phyloP scores from a whole-genome alignment of 2,113 vertebrate genomes.

The Lethenteron reissneri region DNA sequence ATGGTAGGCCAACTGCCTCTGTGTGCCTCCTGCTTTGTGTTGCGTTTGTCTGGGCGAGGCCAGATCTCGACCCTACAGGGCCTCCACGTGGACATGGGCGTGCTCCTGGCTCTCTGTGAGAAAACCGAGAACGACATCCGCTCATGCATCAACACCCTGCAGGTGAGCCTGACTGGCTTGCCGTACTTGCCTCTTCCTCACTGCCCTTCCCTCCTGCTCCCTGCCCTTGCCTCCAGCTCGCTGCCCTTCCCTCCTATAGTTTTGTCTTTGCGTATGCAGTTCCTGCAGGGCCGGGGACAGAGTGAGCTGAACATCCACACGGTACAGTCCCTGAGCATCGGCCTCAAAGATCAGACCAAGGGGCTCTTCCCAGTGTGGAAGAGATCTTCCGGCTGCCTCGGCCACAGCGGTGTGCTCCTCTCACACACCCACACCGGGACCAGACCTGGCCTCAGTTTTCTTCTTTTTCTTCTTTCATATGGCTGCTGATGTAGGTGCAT shows the following conservation, averaged over 20 bases:
- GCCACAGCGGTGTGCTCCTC: constrained; percentile 31
- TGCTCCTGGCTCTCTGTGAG: constrained; percentile 50
- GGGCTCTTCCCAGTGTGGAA: constrained; percentile 75
- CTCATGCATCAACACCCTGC: constrained; percentile 71
- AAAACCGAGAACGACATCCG: constrained; percentile 78
- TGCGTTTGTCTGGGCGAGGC: background rate
- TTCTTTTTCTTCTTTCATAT: background rate
- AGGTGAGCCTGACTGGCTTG: constrained; percentile 29
- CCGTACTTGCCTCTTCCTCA: background rate
- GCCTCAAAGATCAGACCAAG: constrained; percentile 82
- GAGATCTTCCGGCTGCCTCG: constrained; percentile 78
- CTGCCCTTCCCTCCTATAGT: background rate
- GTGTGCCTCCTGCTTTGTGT: fast-evolving
- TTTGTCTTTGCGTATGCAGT: constrained; percentile 23
- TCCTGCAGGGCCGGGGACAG: constrained; percentile 49
- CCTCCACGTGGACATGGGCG: constrained; percentile 37
- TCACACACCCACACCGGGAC: no score
- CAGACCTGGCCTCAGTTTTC: no score
- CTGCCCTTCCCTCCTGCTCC: background rate
- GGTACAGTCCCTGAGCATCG: constrained; percentile 39
- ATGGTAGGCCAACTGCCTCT: fast-evolving
- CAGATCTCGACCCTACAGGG: constrained; percentile 41
- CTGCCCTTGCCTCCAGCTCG: background rate
- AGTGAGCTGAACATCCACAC: constrained; percentile 34
- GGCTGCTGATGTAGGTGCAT: background rate